Conservation (phyloP, 2,797 vertebrate species). For the Parotocinclus haroldoi region DNA sequence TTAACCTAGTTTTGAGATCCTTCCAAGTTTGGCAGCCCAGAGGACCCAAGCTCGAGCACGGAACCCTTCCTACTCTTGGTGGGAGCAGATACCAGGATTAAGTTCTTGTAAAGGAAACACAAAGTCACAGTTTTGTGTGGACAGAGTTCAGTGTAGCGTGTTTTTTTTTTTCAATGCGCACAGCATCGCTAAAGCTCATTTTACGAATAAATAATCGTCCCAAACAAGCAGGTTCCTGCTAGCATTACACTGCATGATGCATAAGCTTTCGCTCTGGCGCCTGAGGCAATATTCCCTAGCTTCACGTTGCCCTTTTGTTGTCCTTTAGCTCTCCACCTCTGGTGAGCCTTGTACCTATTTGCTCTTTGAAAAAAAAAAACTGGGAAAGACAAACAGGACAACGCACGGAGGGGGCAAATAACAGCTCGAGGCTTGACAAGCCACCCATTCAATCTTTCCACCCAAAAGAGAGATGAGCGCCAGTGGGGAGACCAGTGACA, state of each 20-base stretch:
- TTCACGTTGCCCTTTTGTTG: constrained; percentile 15
- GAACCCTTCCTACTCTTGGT: no score
- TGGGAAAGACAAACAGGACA: constrained; percentile 18
- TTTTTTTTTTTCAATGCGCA: no score
- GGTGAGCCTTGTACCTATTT: constrained; percentile 22
- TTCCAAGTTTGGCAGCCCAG: constrained; percentile 6
- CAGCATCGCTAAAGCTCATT: no score
- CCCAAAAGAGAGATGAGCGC: constrained; percentile 16
- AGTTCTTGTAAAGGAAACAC: no score
- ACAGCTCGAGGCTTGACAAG: constrained; percentile 17
- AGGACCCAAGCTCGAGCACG: no score
- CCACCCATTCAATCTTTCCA: constrained; percentile 12
- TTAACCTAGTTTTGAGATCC: constrained; percentile 2
- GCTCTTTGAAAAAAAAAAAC: constrained; percentile 26
- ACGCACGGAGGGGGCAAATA: constrained; percentile 18
- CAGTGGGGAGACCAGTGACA: constrained; percentile 15
- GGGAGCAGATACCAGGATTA: no score
- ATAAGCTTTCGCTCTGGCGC: constrained; percentile 1
- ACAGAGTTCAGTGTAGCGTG: no score
- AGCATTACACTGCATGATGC: background rate
- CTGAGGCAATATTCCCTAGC: constrained; percentile 3
- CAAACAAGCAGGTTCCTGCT: no score
- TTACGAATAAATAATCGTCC: no score
- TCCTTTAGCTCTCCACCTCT: constrained; percentile 21
- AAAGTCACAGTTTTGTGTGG: no score